Percentiles rank a stretch among this genome's conserved stretches.
Evolutionary conservation across 2,888 invertebrate genomes (phyloP).

Genomic region (Rhingia campestris): DNA sequence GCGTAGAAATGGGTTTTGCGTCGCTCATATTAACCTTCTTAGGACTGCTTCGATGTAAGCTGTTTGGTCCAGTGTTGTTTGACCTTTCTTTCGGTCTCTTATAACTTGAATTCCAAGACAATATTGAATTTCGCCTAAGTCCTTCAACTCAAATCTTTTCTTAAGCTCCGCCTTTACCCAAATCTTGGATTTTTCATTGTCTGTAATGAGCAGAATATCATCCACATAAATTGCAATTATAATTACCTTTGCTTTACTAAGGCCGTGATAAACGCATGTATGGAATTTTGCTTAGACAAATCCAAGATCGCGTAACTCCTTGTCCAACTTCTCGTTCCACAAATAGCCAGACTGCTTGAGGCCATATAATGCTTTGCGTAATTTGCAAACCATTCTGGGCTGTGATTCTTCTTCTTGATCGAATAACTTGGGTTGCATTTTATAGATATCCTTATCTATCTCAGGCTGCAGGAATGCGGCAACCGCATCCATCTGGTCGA

Average conservation of each 20-base stretch:
- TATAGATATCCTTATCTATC: too few relatives aligned
- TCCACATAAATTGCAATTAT: too few relatives aligned
- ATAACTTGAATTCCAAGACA: conserved; percentile 28
- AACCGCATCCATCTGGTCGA: too few relatives aligned
- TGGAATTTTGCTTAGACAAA: conserved; percentile 39
- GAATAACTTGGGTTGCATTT: too few relatives aligned
- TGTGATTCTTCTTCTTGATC: conserved; percentile 6
- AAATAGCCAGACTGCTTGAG: conserved; percentile 30
- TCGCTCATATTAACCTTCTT: conserved; percentile 20
- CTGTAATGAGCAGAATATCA: too few relatives aligned
- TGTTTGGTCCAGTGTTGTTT: conserved; percentile 28
- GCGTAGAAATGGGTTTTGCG: background rate
- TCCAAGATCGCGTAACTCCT: conserved; percentile 30
- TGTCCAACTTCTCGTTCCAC: conserved; percentile 37
- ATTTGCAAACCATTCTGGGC: conserved; percentile 14
- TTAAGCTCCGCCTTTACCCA: too few relatives aligned
- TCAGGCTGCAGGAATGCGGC: too few relatives aligned
- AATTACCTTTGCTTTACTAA: conserved; percentile 35
- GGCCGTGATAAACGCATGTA: too few relatives aligned
- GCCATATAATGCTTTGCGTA: conserved; percentile 33
- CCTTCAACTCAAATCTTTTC: too few relatives aligned
- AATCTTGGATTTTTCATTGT: too few relatives aligned
- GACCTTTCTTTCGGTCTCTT: conserved; percentile 5
- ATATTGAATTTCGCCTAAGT: too few relatives aligned
- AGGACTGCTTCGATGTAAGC: conserved; percentile 24